Conservation (phyloP, 2,113 vertebrate species). For the Rousettus leschenaultii region DNA sequence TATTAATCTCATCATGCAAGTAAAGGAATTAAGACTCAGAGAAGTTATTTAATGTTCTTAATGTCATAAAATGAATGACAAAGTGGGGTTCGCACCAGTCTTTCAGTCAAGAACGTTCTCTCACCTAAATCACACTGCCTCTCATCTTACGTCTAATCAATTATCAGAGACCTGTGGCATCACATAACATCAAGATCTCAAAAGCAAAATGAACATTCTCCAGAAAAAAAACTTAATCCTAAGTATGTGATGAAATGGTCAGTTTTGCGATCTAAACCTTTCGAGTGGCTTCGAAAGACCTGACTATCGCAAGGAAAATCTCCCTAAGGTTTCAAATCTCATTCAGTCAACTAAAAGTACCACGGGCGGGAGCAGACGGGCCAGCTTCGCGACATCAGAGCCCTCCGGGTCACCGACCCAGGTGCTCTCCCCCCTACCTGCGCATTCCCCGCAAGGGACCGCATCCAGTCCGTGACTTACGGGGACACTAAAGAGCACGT, state of each 20-base stretch:
- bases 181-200: not conserved
- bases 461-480: not conserved
- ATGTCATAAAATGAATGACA: not conserved
- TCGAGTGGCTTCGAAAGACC: not conserved
- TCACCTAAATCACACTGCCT: not conserved
- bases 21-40: not conserved
- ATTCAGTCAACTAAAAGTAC: not conserved
- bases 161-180: not conserved
- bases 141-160: not conserved
- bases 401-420: rapidly evolving
- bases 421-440: not conserved
- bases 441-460: not conserved
- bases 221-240: not conserved
- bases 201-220: not conserved
- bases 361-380: not conserved
- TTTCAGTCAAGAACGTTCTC: not conserved
- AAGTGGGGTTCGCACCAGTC: not conserved
- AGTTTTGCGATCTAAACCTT: not conserved
- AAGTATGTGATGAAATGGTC: not conserved
- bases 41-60: not conserved
- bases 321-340: not conserved
- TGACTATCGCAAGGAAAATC: not conserved
- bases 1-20: not conserved
- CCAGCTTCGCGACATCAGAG: no score
- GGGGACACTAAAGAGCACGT: not conserved